These are phyloP conservation scores for Malacoraja senta DNA, from an alignment of 2,797 vertebrate species.

Conservation along the genomic window DNA sequence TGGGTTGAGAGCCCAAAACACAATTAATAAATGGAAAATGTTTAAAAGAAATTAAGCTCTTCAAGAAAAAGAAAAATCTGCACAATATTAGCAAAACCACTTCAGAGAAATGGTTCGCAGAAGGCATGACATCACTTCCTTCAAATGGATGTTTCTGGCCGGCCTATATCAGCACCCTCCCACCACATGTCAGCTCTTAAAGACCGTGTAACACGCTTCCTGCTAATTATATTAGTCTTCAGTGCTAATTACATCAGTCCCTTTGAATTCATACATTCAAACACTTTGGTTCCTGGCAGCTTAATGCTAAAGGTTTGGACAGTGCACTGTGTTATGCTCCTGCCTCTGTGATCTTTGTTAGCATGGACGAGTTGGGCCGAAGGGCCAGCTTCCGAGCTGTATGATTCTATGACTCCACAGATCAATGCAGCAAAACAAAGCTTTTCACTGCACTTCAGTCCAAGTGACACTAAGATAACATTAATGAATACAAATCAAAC, in stretches of 20 bases:
- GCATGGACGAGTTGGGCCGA: neutral
- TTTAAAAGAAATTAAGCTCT: neutral
- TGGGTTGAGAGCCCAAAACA: neutral
- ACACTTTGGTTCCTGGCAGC: neutral
- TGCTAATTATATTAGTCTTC: neutral
- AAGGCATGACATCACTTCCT: conserved; percentile 13
- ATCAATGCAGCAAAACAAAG: too few species aligned
- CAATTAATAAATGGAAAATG: neutral
- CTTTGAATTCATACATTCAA: neutral
- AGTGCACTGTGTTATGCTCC: neutral
- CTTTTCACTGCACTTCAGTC: too few species aligned
- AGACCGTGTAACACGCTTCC: neutral
- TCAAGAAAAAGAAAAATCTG: neutral
- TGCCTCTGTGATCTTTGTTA: neutral
- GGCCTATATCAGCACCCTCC: neutral
- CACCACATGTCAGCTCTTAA: neutral
- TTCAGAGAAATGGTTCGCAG: neutral
- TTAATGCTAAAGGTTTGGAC: too few species aligned
- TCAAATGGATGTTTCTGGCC: neutral
- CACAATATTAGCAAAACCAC: conserved; percentile 16
- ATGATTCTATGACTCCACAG: too few species aligned
- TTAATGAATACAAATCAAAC: too few species aligned
- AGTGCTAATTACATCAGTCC: neutral
- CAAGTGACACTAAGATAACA: too few species aligned
- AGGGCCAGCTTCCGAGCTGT: too few species aligned